phyloP scores from a whole-genome alignment of 2,113 vertebrate species.

The Phaethon lepturus region DNA sequence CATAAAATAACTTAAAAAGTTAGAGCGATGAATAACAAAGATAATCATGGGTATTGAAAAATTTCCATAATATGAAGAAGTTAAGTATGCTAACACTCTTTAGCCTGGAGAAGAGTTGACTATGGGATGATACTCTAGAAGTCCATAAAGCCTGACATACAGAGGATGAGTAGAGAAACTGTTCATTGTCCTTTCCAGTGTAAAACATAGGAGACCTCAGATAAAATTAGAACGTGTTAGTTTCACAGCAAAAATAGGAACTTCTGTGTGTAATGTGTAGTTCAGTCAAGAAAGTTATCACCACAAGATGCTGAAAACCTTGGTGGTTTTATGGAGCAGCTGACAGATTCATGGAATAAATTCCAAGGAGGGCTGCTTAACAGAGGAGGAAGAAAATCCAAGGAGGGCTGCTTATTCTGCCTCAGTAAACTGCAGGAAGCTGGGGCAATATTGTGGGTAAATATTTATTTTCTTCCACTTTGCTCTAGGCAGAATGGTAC shows the following conservation, averaged over 20 bases:
- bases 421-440: background rate
- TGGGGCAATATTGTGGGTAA: background rate
- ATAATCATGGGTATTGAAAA: background rate
- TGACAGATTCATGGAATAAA: background rate
- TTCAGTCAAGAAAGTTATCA: background rate
- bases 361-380: background rate
- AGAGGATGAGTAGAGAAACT: background rate
- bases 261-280: background rate
- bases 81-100: background rate
- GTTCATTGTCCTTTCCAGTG: background rate
- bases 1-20: background rate
- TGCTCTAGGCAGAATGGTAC: background rate
- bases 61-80: background rate
- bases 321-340: background rate
- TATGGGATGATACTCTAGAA: background rate
- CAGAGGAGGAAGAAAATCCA: background rate
- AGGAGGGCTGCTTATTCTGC: background rate
- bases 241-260: background rate
- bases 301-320: background rate
- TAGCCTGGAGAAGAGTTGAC: background rate
- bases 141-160: background rate
- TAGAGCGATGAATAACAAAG: slow-evolving; percentile 6
- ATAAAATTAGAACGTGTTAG: background rate
- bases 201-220: background rate
- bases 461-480: background rate